A percentile compares a stretch with the other conserved stretches of the same genome.
phyloP scores from a whole-genome alignment of 2,888 invertebrate species.

The Saturnia pavonia region DNA sequence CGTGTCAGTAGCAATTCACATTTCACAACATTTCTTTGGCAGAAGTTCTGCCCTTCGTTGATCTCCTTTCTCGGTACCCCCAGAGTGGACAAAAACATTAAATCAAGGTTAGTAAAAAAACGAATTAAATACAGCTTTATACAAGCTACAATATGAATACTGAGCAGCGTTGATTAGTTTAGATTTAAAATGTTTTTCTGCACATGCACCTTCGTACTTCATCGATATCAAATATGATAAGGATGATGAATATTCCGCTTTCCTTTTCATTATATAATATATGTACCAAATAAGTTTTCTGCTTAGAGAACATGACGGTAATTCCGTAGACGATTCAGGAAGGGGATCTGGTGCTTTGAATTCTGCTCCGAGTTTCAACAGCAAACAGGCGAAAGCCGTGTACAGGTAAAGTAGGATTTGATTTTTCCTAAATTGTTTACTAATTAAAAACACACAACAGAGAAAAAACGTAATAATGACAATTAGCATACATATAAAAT shows the following conservation, averaged over 20 bases:
- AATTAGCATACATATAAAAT: too few species aligned
- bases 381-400: slow-evolving; percentile 93
- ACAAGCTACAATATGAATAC: too few species aligned
- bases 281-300: slow-evolving; percentile 27
- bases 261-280: neutral
- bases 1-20: slow-evolving; percentile 92
- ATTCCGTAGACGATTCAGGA: slow-evolving; percentile 80
- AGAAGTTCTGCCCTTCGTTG: slow-evolving; percentile 94
- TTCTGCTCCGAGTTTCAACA: slow-evolving; percentile 89
- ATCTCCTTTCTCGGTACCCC: slow-evolving; percentile 95
- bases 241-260: neutral
- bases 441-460: neutral
- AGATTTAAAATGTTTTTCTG: too few species aligned
- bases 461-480: neutral
- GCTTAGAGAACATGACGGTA: slow-evolving; percentile 73
- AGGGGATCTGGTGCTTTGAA: slow-evolving; percentile 86
- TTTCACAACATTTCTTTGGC: slow-evolving; percentile 95
- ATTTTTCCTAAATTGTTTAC: neutral
- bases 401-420: slow-evolving; percentile 84
- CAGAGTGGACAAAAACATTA: slow-evolving; percentile 89
- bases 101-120: slow-evolving; percentile 77
- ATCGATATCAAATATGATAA: neutral
- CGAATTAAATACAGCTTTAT: too few species aligned
- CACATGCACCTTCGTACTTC: neutral
- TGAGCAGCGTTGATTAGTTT: too few species aligned